Evolutionary conservation across 2,888 invertebrate genomes (phyloP).

Genomic region (Erebia ligea): DNA sequence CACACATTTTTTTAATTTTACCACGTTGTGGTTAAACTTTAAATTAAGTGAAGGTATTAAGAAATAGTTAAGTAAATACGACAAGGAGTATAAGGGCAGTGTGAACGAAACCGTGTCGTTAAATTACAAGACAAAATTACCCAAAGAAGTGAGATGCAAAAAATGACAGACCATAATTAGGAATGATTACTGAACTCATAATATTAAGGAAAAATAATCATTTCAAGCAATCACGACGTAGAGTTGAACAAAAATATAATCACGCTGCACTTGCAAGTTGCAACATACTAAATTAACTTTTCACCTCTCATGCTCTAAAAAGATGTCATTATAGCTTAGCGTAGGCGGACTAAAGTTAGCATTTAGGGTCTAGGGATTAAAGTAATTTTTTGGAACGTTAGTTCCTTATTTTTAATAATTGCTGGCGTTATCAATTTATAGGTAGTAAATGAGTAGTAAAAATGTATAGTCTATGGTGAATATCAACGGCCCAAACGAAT

Average conservation of each 20-base stretch:
- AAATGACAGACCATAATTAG: slow-evolving; percentile 39
- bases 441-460: no score
- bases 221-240: slow-evolving; percentile 13
- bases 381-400: no score
- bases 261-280: background rate
- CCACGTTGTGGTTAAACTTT: slow-evolving; percentile 2
- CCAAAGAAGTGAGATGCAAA: slow-evolving; percentile 33
- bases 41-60: slow-evolving; percentile 20
- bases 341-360: no score
- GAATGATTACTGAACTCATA: slow-evolving; percentile 38
- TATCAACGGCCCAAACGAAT: no score
- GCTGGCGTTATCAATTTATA: no score
- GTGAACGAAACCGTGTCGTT: slow-evolving; percentile 13
- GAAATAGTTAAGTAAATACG: slow-evolving; percentile 14
- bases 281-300: background rate
- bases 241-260: slow-evolving; percentile 7
- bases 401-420: no score
- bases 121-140: slow-evolving; percentile 22
- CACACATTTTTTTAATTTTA: slow-evolving; percentile 6
- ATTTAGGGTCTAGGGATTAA: no score
- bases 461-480: no score
- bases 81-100: slow-evolving; percentile 9
- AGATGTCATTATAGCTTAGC: no score
- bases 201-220: slow-evolving; percentile 38
- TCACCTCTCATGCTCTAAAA: background rate